Conservation (phyloP, 2,888 invertebrate species). For the Luperina nickerlii region DNA sequence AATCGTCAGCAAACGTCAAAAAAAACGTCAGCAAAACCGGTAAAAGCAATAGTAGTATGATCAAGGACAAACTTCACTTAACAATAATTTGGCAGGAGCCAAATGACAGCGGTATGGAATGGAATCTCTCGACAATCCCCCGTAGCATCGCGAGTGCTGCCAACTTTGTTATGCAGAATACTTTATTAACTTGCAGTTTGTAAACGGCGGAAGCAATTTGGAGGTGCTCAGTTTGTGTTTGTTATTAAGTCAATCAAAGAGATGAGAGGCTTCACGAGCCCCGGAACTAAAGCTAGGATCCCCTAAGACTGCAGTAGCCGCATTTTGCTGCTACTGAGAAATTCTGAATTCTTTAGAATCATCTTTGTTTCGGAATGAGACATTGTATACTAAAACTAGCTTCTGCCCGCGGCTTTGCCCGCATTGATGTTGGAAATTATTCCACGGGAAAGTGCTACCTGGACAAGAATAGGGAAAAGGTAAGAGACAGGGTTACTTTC, state of each 20-base stretch:
- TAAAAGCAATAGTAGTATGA: background rate
- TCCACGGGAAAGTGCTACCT: no score
- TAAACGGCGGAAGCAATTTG: conserved; percentile 1
- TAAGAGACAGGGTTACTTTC: no score
- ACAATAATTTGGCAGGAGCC: conserved; percentile 1
- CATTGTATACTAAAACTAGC: no score
- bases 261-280: background rate
- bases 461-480: no score
- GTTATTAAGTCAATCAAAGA: background rate
- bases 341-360: no score
- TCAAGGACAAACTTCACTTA: background rate
- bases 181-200: conserved; percentile 12
- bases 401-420: no score
- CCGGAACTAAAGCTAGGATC: background rate
- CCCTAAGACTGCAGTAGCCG: background rate
- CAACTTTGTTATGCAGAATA: conserved; percentile 2
- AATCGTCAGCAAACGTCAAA: no score
- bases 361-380: no score
- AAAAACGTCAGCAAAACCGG: no score
- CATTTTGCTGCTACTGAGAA: no score
- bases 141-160: background rate
- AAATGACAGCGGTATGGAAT: background rate
- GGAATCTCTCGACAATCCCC: conserved; percentile 3
- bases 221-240: background rate
- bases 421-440: no score